phyloP scores from a whole-genome alignment of 1,140 invertebrate genomes.

The Bombus waltoni region DNA sequence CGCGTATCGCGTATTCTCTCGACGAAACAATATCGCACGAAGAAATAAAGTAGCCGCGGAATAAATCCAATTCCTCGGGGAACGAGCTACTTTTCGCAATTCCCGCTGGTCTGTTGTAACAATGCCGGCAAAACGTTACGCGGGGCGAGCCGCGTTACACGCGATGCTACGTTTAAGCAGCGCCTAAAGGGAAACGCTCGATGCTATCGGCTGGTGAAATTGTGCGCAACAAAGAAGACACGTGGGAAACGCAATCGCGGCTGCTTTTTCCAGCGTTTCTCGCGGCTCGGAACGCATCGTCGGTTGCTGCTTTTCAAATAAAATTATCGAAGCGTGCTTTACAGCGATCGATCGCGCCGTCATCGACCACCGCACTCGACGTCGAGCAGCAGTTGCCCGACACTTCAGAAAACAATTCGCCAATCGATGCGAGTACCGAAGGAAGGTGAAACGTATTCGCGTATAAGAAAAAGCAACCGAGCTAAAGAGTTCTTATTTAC shows the following conservation, averaged over 20 bases:
- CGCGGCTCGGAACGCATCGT: background rate
- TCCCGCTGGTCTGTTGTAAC: background rate
- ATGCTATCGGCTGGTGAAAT: constrained; percentile 4
- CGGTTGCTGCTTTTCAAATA: constrained; percentile 13
- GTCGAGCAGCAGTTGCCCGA: background rate
- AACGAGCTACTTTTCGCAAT: background rate
- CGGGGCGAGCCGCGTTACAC: background rate
- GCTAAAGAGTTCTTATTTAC: background rate
- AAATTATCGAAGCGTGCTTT: constrained; percentile 34
- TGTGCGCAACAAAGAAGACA: constrained; percentile 4
- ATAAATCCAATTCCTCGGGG: background rate
- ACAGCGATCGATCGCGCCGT: constrained; percentile 25
- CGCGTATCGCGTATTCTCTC: background rate
- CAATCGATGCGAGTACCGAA: background rate
- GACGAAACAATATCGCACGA: background rate
- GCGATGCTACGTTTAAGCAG: constrained; percentile 35
- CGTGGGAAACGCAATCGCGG: constrained; percentile 17
- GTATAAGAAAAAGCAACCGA: constrained; percentile 25
- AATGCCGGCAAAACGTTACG: background rate
- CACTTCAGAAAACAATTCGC: constrained; percentile 48
- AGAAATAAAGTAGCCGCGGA: background rate
- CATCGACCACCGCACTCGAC: background rate
- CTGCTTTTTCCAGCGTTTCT: background rate
- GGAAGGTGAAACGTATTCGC: constrained; percentile 12
- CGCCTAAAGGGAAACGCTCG: constrained; percentile 18